These are phyloP conservation scores for Protonibea diacanthus DNA, from an alignment of 2,797 vertebrate genomes.

Conservation along the genomic window DNA sequence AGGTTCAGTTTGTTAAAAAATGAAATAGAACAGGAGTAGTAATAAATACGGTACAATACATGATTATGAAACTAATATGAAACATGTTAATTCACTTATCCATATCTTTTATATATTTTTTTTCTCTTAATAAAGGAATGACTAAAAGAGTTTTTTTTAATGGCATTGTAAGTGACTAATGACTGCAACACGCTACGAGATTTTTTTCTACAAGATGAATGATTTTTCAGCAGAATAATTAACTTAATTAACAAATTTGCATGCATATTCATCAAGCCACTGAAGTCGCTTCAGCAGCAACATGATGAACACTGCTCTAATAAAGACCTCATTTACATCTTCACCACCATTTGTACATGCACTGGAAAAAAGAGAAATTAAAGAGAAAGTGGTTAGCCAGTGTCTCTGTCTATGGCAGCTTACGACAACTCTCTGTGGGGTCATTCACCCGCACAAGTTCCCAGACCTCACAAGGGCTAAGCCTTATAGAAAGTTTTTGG, in stretches of 20 bases:
- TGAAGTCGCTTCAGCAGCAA: constrained; percentile 95
- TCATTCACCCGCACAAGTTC: too few relatives aligned
- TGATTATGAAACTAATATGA: too few relatives aligned
- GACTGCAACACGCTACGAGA: constrained; percentile 92
- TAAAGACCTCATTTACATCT: constrained; percentile 98
- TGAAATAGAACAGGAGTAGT: too few relatives aligned
- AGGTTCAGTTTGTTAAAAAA: too few relatives aligned
- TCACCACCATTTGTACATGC: constrained; percentile 89
- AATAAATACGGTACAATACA: too few relatives aligned
- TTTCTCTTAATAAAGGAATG: constrained; percentile 82
- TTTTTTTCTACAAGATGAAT: constrained; percentile 97
- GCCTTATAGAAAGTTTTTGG: too few relatives aligned
- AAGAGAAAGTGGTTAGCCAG: background rate
- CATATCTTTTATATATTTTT: background rate
- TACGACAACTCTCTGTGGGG: too few relatives aligned
- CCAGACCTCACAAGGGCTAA: too few relatives aligned
- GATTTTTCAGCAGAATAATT: constrained; percentile 99
- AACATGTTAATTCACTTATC: too few relatives aligned
- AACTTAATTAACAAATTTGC: constrained; percentile 99
- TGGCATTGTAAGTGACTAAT: constrained; percentile 94
- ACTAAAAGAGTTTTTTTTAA: constrained; percentile 91
- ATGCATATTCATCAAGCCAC: constrained; percentile 99
- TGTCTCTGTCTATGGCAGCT: background rate
- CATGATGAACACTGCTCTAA: constrained; percentile 96
- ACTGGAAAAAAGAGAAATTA: constrained; percentile 36